Evolutionary conservation across 2,888 invertebrate species (phyloP).

Genomic region (Malachius bipustulatus): DNA sequence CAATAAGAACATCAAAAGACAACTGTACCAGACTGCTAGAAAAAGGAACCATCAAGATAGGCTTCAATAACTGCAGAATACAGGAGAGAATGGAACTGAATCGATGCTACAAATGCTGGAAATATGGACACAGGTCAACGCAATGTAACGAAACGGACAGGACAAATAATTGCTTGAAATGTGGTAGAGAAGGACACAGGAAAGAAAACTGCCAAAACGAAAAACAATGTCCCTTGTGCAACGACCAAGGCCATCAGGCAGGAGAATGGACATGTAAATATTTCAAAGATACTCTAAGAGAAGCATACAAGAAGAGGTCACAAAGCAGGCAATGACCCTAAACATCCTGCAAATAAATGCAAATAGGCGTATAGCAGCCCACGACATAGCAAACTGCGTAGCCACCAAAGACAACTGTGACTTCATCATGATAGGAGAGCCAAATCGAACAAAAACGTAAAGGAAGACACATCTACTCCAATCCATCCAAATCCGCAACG

Average conservation of each 20-base stretch:
- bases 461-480: too few relatives aligned
- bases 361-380: too few relatives aligned
- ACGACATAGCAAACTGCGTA: too few relatives aligned
- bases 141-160: slow-evolving; percentile 4
- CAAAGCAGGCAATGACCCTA: too few relatives aligned
- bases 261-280: slow-evolving; percentile 3
- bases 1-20: too few relatives aligned
- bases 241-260: slow-evolving; percentile 3
- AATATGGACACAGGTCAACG: slow-evolving; percentile 2
- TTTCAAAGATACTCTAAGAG: too few relatives aligned
- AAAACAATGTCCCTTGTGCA: slow-evolving; percentile 2
- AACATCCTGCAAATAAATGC: too few relatives aligned
- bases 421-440: too few relatives aligned
- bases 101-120: slow-evolving; percentile 8
- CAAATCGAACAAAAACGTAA: too few relatives aligned
- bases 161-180: slow-evolving; percentile 7
- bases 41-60: slow-evolving; percentile 1
- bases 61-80: slow-evolving; percentile 1
- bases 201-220: slow-evolving; percentile 5
- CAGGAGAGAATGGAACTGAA: not conserved
- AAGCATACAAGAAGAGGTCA: too few relatives aligned
- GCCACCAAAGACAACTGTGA: too few relatives aligned
- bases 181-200: slow-evolving; percentile 8
- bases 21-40: not conserved
- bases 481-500: too few relatives aligned